Conservation (phyloP, 2,797 vertebrate genomes). For the Gila robusta region DNA sequence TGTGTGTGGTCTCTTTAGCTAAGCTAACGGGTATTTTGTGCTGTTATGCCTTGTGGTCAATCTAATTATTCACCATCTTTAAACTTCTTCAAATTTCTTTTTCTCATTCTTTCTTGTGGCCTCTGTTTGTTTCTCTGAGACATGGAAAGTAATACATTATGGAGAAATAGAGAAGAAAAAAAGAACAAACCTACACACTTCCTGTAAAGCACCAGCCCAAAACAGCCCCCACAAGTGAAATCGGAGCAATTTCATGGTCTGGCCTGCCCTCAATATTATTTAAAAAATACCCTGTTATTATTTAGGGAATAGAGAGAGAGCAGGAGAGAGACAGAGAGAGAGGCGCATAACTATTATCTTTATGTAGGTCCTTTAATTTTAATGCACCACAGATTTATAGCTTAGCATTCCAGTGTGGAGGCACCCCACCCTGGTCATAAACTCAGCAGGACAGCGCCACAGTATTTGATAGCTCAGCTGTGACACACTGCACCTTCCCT, state of each 20-base stretch:
- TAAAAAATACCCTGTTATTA: slow-evolving; percentile 88
- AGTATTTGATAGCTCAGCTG: slow-evolving; percentile 75
- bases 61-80: slow-evolving; percentile 60
- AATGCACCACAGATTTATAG: slow-evolving; percentile 88
- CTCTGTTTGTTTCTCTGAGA: slow-evolving; percentile 66
- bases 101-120: slow-evolving; percentile 66
- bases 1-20: slow-evolving; percentile 61
- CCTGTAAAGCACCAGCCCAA: slow-evolving; percentile 75
- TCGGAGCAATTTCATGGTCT: slow-evolving; percentile 81
- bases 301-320: slow-evolving; percentile 78
- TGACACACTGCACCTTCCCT: slow-evolving; percentile 74
- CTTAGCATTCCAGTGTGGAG: slow-evolving; percentile 81
- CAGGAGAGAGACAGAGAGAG: slow-evolving; percentile 71
- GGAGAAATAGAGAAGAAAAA: slow-evolving; percentile 62
- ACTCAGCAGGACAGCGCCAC: slow-evolving; percentile 75
- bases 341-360: slow-evolving; percentile 86
- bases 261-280: slow-evolving; percentile 84
- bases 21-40: slow-evolving; percentile 46
- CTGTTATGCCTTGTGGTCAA: slow-evolving; percentile 56
- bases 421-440: slow-evolving; percentile 83
- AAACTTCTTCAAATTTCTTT: slow-evolving; percentile 63
- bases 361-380: slow-evolving; percentile 90
- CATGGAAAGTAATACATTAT: slow-evolving; percentile 68
- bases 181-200: slow-evolving; percentile 72
- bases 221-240: slow-evolving; percentile 79